A percentile compares a stretch with the other conserved stretches of the same genome.
Conservation (phyloP, 2,888 invertebrate genomes). For the Limenitis arthemis region DNA sequence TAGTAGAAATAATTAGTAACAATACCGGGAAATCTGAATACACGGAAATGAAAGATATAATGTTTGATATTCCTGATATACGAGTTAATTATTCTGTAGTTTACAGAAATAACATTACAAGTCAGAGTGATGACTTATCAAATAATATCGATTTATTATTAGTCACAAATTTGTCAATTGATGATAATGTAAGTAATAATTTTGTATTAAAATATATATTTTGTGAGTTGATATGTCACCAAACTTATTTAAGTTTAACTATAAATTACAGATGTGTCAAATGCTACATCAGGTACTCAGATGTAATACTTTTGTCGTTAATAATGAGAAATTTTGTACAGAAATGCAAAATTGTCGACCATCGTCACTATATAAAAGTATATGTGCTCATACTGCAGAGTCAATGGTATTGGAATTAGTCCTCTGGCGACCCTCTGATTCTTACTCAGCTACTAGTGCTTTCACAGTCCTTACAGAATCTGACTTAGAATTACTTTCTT, state of each 20-base stretch:
- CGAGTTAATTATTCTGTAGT: conserved; percentile 19
- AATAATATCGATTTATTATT: conserved; percentile 27
- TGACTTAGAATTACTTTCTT: conserved; percentile 27
- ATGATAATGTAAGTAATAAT: conserved; percentile 30
- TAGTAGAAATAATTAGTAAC: conserved; percentile 27
- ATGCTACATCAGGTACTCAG: conserved; percentile 25
- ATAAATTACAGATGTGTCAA: conserved; percentile 28
- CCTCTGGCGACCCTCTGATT: conserved; percentile 29
- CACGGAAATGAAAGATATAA: conserved; percentile 16
- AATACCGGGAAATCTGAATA: conserved; percentile 14
- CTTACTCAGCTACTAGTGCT: conserved; percentile 24
- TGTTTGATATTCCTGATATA: conserved; percentile 21
- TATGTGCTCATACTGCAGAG: conserved; percentile 27
- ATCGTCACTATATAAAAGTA: conserved; percentile 23
- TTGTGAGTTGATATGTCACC: background rate
- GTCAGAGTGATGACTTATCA: conserved; percentile 10
- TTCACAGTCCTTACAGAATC: conserved; percentile 29
- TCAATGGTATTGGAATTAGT: conserved; percentile 26
- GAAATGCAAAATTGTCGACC: conserved; percentile 13
- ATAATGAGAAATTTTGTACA: conserved; percentile 19
- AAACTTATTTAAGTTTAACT: no score
- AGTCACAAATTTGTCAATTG: conserved; percentile 26
- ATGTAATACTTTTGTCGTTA: conserved; percentile 31
- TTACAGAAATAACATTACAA: conserved; percentile 15
- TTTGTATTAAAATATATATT: background rate